Evolutionary conservation across 2,888 invertebrate genomes (phyloP).

Genomic region (Melanostoma mellinum): DNA sequence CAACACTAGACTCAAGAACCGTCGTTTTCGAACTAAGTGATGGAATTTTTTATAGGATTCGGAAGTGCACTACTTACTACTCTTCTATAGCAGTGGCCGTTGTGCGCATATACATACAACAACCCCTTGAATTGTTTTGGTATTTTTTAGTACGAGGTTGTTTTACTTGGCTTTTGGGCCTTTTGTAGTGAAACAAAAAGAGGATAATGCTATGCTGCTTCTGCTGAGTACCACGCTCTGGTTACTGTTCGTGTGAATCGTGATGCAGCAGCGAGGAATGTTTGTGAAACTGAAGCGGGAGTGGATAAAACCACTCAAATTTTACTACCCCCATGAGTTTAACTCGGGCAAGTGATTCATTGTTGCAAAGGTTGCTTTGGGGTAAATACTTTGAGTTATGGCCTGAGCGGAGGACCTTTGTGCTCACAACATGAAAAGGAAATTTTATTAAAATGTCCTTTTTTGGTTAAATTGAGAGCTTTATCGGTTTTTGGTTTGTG

Average conservation of each 20-base stretch:
- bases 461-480: too few species aligned
- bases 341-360: too few species aligned
- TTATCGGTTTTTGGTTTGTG: too few species aligned
- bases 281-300: background rate
- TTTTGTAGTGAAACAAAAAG: conserved; percentile 6
- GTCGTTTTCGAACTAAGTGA: conserved; percentile 69
- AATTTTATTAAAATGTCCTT: too few species aligned
- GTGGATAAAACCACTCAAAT: background rate
- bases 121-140: conserved; percentile 37
- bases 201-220: conserved; percentile 36
- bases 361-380: too few species aligned
- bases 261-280: conserved; percentile 29
- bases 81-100: conserved; percentile 20
- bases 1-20: conserved; percentile 57
- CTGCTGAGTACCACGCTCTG: conserved; percentile 8
- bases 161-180: background rate
- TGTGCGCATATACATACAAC: conserved; percentile 48
- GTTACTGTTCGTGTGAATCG: conserved; percentile 14
- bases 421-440: too few species aligned
- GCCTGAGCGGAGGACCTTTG: too few species aligned
- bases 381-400: too few species aligned
- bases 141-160: conserved; percentile 33
- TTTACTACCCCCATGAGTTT: too few species aligned
- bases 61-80: conserved; percentile 63
- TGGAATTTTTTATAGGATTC: conserved; percentile 66